Conservation (phyloP, 2,797 vertebrate genomes). For the Alca torda region DNA sequence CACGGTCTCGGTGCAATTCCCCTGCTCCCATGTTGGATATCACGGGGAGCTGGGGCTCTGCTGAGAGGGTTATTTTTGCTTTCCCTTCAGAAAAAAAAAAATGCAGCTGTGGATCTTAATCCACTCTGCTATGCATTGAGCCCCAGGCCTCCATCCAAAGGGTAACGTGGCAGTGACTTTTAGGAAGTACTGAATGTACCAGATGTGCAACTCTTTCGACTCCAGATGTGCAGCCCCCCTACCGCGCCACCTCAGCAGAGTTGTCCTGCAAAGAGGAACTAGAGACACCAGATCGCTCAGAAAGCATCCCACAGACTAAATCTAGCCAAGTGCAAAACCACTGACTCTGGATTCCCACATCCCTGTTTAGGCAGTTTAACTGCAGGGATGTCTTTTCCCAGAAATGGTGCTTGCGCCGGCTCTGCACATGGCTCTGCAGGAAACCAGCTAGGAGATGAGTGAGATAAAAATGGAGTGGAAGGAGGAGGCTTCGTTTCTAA, state of each 20-base stretch:
- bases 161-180: constrained; percentile 54
- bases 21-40: background rate
- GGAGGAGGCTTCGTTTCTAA: background rate
- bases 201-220: constrained; percentile 1
- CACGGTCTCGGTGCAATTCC: background rate
- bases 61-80: background rate
- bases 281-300: background rate
- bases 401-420: background rate
- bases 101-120: background rate
- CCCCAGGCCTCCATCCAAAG: constrained; percentile 15
- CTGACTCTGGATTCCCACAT: background rate
- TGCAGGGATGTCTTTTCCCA: background rate
- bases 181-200: constrained; percentile 62
- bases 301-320: background rate
- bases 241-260: background rate
- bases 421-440: background rate
- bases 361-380: background rate
- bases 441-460: background rate
- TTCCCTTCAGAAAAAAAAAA: background rate
- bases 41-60: background rate
- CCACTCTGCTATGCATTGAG: background rate
- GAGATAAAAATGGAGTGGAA: background rate
- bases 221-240: constrained; percentile 8
- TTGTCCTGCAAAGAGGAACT: background rate
- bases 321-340: background rate